Percentiles rank a stretch among this genome's conserved stretches.
phyloP scores from a whole-genome alignment of 2,113 vertebrate species.

The Phrynosoma platyrhinos region DNA sequence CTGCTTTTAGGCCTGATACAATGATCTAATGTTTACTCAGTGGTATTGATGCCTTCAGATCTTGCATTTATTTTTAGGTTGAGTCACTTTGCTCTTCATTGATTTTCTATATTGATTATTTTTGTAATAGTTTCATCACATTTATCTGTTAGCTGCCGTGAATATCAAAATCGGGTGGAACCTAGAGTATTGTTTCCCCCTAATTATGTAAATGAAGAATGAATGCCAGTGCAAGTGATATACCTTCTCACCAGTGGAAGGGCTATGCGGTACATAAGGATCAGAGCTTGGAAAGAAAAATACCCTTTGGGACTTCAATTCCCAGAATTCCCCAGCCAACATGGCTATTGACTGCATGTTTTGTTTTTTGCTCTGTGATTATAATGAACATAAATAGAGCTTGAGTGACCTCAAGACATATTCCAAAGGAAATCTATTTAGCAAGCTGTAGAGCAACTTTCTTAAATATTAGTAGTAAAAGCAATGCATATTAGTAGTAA shows the following conservation, averaged over 20 bases:
- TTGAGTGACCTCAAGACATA: slow-evolving; percentile 5
- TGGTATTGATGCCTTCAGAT: background rate
- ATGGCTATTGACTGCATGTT: too few species aligned
- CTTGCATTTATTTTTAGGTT: background rate
- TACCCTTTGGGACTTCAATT: too few species aligned
- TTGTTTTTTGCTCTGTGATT: background rate
- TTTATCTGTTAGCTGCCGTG: background rate
- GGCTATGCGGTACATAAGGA: background rate
- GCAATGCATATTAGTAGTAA: background rate
- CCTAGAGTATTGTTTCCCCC: too few species aligned
- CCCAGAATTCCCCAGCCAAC: too few species aligned
- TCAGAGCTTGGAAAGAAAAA: too few species aligned
- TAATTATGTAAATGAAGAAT: too few species aligned
- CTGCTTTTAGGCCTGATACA: background rate
- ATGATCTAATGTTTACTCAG: background rate
- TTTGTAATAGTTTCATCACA: background rate
- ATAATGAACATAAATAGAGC: background rate
- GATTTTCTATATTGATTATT: background rate
- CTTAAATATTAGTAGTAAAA: too few species aligned
- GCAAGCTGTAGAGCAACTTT: slow-evolving; percentile 12
- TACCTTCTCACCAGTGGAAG: background rate
- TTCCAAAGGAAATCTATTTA: slow-evolving; percentile 26
- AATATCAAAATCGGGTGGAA: background rate
- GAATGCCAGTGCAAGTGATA: too few species aligned
- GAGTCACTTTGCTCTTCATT: background rate